A percentile compares a stretch with the other conserved stretches of the same genome.
These are phyloP conservation scores for Megastigmus dorsalis DNA, from an alignment of 2,888 invertebrate species.

Conservation along the genomic window DNA sequence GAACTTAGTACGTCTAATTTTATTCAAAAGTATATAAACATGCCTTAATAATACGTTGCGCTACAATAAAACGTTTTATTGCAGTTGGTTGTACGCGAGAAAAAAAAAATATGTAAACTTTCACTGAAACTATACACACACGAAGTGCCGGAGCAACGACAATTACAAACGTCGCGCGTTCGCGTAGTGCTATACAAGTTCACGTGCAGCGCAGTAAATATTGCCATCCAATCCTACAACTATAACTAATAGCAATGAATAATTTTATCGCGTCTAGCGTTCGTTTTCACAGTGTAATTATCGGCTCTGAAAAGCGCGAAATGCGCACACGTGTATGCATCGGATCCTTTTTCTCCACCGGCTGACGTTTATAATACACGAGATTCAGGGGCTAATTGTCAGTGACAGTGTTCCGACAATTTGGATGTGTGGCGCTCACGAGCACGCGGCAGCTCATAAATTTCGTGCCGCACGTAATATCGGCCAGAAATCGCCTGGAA, in stretches of 20 bases:
- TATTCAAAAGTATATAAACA: too few relatives aligned
- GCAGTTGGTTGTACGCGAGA: neutral
- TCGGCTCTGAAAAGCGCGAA: slow-evolving; percentile 47
- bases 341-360: slow-evolving; percentile 1
- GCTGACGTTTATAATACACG: neutral
- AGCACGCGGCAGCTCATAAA: slow-evolving; percentile 15
- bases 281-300: slow-evolving; percentile 63
- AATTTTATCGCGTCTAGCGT: slow-evolving; percentile 57
- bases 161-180: neutral
- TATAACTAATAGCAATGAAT: slow-evolving; percentile 39
- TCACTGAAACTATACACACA: too few relatives aligned
- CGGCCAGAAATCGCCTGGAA: neutral
- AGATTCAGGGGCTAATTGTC: slow-evolving; percentile 41
- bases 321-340: neutral
- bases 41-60: too few relatives aligned
- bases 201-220: slow-evolving; percentile 12
- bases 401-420: slow-evolving; percentile 38
- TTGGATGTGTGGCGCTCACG: neutral
- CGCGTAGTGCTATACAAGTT: neutral
- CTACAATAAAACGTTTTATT: neutral
- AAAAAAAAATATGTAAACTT: neutral
- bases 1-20: too few relatives aligned
- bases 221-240: slow-evolving; percentile 5
- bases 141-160: neutral
- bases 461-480: neutral